Base-by-base conservation (phyloP, 2,797 vertebrate genomes). In the Tapera naevia region DNA sequence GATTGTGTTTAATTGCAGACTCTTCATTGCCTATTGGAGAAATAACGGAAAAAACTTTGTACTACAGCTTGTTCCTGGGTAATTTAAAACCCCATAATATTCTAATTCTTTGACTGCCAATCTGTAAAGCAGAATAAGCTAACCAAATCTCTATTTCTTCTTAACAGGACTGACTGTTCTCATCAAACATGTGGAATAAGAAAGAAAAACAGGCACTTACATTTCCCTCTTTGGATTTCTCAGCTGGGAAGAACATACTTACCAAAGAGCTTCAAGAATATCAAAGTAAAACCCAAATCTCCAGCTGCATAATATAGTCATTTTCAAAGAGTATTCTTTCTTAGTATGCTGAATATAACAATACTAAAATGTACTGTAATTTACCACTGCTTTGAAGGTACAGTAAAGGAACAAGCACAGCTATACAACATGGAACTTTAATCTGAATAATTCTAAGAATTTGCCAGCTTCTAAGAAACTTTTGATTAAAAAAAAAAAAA, bases 81-180 rank as follows among this genome's bases (percentile, higher is more conserved):
- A 95, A 94, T 95, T 96, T 97, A 58, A 97, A 97, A 48, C 80
- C 80, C 90, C 54, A 21, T 32, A 81, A 70, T 79, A 93, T 71
- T 67, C 80, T 91, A 37, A 37, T 93, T 97, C 50, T 96, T 94
- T 91, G 81, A 85, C 54, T 92, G 64, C 86, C 88, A 93, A 66
- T 73, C 54, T 86, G 41, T 96, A 94, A 97, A 95, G 88, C 91
- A 85, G 73, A 96, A 74, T 62, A 93, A 94, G 14, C 74, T 93
- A 96, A 95, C 92, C 78, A 90, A 65, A 74, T 95, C 88, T 51
- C 94, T 89, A 37, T 86, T 85, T 41, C 41, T 54, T 84, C 66
- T 37, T 74, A 72, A 87, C 14, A 89, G 80, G 41, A 61, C 91
- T 76, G 85, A 82, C 80, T 80, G 88, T 79, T 96, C 85, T 90